Base-by-base conservation (phyloP, 2,888 invertebrate species). In the Psylliodes chrysocephalus region DNA sequence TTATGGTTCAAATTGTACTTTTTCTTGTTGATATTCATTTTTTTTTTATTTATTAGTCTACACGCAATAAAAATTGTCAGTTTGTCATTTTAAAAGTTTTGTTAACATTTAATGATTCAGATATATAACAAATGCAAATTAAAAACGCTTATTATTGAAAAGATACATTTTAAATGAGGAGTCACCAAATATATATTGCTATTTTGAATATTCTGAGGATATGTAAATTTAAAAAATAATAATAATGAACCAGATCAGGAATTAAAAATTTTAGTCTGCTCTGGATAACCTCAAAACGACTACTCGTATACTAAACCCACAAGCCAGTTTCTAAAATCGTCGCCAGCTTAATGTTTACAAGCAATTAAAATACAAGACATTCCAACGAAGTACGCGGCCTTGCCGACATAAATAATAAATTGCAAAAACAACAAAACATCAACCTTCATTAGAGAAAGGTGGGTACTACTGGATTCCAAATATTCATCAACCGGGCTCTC, bases 341-440 rank as follows among this genome's bases (percentile, higher is more conserved):
- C 15, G 18, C 7, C 17, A 12, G 15, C 49, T 30, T 14, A 49
- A 49, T 60, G 60, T 67, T 42, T 60, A 67, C 35, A 46, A 47
- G 22, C 14, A 30, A 35, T 38, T 57, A 22, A 57, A 47, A 46
- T 57, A 69, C 72, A 75, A 46, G 60, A 69, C 72, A 75, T 75
- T 74, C 73, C 73, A 54, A 42, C 44, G 61, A 68, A 73, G 74
- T 73, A 73, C 73, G 71, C 72, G 73, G 63, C 75, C 75, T 75
- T 75, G 74, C 67, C 64, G 18, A 30, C 19, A 8, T 56, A 33
- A 17, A 47, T 56, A n/a, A 56, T 46, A 46, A 47, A 47, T 56
- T 35, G 46, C 25, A 54, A 40, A 54, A 53, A 52, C 35, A 55
- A 46, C 62, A 70, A 71, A 61, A 72, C 69, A 69, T 65, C 64